These are phyloP conservation scores for Crossocerus cetratus DNA, from an alignment of 2,888 invertebrate species.

Conservation along the genomic window DNA sequence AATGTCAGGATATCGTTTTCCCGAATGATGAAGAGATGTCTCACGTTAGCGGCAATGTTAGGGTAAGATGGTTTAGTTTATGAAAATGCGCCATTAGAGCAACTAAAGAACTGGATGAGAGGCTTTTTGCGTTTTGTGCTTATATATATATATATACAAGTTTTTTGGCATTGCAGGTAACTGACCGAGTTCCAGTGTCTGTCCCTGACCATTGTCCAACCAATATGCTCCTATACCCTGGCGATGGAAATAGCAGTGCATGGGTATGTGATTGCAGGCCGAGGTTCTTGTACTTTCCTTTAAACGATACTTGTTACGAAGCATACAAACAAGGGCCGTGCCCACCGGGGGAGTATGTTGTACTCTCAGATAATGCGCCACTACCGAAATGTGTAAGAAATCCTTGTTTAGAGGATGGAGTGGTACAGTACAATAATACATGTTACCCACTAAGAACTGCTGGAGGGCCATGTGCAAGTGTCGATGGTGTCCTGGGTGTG, in stretches of 20 bases:
- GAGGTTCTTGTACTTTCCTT: conserved; percentile 80
- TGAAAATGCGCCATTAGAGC: not conserved
- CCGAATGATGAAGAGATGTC: conserved; percentile 59
- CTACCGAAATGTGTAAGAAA: conserved; percentile 82
- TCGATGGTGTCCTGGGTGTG: conserved; percentile 79
- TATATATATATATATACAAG: too few relatives aligned
- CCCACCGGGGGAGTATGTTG: conserved; percentile 78
- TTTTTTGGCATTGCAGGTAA: conserved; percentile 53
- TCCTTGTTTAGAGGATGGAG: conserved; percentile 80
- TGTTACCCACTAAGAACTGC: conserved; percentile 77
- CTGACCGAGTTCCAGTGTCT: conserved; percentile 78
- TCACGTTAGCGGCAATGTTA: conserved; percentile 53
- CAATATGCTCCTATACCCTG: conserved; percentile 84
- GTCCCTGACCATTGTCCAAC: conserved; percentile 81
- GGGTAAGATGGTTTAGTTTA: conserved; percentile 28
- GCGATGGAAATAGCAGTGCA: conserved; percentile 80
- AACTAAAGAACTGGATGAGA: not conserved
- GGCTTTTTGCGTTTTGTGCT: not conserved
- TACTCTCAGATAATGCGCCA: conserved; percentile 78
- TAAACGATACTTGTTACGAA: conserved; percentile 81
- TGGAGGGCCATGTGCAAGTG: conserved; percentile 77
- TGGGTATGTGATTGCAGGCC: conserved; percentile 81
- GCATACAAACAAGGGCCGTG: conserved; percentile 84
- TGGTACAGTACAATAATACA: conserved; percentile 77
- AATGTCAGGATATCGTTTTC: conserved; percentile 64